phyloP scores from a whole-genome alignment of 2,888 invertebrate species.

The Erynnis tages region DNA sequence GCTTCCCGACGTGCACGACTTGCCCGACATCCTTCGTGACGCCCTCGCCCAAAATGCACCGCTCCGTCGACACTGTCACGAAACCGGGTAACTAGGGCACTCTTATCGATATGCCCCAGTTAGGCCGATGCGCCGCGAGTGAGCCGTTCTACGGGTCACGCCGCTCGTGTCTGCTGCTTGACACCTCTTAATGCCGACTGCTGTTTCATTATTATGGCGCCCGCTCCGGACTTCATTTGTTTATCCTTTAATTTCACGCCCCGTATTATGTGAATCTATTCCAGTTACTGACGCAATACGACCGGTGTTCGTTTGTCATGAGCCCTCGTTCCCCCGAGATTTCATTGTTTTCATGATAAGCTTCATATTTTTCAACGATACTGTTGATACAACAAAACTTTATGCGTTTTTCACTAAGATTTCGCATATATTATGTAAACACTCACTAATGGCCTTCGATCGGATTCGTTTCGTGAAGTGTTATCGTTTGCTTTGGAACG shows the following conservation, averaged over 20 bases:
- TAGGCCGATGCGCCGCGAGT: slow-evolving; percentile 58
- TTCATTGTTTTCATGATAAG: slow-evolving; percentile 54
- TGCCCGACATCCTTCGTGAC: slow-evolving; percentile 76
- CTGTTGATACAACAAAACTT: slow-evolving; percentile 13
- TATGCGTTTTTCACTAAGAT: slow-evolving; percentile 12
- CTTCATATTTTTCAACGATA: slow-evolving; percentile 18
- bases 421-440: slow-evolving; percentile 18
- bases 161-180: slow-evolving; percentile 72
- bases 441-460: slow-evolving; percentile 24
- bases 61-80: slow-evolving; percentile 39
- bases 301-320: slow-evolving; percentile 68
- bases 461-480: slow-evolving; percentile 37
- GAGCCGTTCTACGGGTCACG: slow-evolving; percentile 66
- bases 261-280: slow-evolving; percentile 69
- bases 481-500: slow-evolving; percentile 51
- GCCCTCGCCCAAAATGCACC: slow-evolving; percentile 51
- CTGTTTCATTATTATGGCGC: slow-evolving; percentile 72
- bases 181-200: slow-evolving; percentile 76
- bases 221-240: slow-evolving; percentile 73
- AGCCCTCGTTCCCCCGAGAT: slow-evolving; percentile 51
- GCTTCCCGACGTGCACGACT: slow-evolving; percentile 79
- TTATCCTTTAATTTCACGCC: slow-evolving; percentile 79
- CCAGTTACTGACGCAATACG: slow-evolving; percentile 73
- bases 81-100: slow-evolving; percentile 72
- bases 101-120: slow-evolving; percentile 78